A percentile compares a stretch with the other conserved stretches of the same genome.
These are phyloP conservation scores for Batillaria attramentaria DNA, from an alignment of 1,140 invertebrate species.

Conservation along the genomic window DNA sequence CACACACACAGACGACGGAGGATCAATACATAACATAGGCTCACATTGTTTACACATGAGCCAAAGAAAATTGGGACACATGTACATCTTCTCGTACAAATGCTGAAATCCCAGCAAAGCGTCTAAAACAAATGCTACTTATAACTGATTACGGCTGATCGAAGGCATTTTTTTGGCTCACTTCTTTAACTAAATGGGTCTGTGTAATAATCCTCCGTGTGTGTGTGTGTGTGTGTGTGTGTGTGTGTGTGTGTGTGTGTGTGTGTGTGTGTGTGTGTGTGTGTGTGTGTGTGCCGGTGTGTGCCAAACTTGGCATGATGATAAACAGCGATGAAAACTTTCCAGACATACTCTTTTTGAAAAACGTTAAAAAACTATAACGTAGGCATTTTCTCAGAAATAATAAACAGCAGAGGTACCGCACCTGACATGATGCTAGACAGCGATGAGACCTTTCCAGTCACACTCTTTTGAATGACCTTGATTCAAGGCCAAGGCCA, in stretches of 20 bases:
- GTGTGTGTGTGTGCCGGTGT: not conserved
- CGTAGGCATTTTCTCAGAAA: not conserved
- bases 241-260: constrained; percentile 20
- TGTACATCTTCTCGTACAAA: not conserved
- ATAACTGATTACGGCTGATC: not conserved
- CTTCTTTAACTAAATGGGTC: not conserved
- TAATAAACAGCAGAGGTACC: no score
- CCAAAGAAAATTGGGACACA: not conserved
- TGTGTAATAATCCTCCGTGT: not conserved
- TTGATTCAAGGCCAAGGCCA: no score
- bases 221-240: constrained; percentile 18
- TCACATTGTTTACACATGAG: no score
- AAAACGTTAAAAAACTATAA: not conserved
- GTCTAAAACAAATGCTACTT: not conserved
- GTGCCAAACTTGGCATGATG: not conserved
- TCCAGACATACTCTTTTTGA: not conserved
- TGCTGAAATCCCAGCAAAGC: not conserved
- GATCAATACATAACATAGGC: no score
- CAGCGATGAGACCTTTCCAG: no score
- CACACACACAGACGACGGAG: no score
- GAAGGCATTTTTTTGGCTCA: not conserved
- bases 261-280: constrained; percentile 15
- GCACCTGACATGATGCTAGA: no score
- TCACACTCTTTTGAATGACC: no score
- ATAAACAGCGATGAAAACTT: not conserved